Evolutionary conservation across 2,113 vertebrate species (phyloP).

Genomic region (Cairina moschata): DNA sequence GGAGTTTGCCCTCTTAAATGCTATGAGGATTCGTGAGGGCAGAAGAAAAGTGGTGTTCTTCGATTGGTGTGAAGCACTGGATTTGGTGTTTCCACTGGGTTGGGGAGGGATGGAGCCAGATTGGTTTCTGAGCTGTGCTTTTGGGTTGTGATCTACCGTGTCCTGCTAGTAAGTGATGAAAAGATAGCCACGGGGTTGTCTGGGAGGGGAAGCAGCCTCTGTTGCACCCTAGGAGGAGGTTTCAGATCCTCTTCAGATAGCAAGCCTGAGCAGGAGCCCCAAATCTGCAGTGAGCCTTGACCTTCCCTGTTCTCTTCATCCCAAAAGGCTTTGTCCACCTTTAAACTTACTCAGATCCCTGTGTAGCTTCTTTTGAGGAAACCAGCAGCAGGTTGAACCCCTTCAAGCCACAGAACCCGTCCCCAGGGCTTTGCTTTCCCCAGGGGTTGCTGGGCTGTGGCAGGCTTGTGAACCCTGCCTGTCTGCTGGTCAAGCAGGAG

Average conservation of each 20-base stretch:
- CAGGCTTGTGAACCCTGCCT: background rate
- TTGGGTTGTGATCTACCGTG: background rate
- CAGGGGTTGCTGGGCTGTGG: background rate
- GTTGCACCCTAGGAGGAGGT: background rate
- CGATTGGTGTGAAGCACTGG: background rate
- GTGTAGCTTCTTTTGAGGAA: background rate
- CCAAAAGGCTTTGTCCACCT: background rate
- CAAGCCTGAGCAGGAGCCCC: background rate
- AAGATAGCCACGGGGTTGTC: background rate
- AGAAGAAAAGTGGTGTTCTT: background rate
- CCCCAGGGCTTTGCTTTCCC: background rate
- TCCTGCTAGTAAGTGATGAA: background rate
- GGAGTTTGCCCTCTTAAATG: background rate
- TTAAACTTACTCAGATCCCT: background rate
- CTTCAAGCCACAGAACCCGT: background rate
- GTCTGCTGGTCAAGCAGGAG: background rate
- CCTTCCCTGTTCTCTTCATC: background rate
- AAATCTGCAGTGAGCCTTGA: background rate
- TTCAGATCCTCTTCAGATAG: constrained; percentile 18
- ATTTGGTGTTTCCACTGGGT: background rate
- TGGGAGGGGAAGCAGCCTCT: background rate
- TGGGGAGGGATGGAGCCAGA: background rate
- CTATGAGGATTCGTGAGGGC: background rate
- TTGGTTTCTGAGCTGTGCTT: background rate
- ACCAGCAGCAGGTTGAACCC: background rate